Percentiles rank a stretch among this genome's conserved stretches.
Evolutionary conservation across 2,888 invertebrate genomes (phyloP).

Genomic region (Teinopalpus imperialis): DNA sequence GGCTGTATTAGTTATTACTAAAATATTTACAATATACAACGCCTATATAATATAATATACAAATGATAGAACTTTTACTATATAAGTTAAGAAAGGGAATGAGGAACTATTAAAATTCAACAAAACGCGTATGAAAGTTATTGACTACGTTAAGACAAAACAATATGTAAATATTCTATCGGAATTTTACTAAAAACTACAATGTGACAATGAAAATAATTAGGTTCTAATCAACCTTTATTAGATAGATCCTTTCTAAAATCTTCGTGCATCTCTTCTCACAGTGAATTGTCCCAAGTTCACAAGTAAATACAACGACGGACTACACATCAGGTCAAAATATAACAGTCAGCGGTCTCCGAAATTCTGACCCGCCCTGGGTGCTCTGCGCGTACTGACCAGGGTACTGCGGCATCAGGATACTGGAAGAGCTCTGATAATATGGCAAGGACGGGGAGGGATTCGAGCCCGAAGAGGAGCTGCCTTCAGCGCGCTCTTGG

Average conservation of each 20-base stretch:
- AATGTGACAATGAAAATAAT: too few species aligned
- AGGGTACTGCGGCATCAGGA: conserved; percentile 86
- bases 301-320: conserved; percentile 7
- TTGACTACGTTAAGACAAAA: too few species aligned
- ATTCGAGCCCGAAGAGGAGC: conserved; percentile 84
- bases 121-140: neutral
- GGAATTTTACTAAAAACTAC: neutral
- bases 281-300: neutral
- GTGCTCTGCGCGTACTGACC: conserved; percentile 80
- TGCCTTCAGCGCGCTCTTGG: conserved; percentile 78
- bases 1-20: neutral
- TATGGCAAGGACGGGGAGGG: conserved; percentile 83
- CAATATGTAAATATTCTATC: too few species aligned
- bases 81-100: neutral
- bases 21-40: conserved; percentile 14
- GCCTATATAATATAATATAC: neutral
- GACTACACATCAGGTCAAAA: conserved; percentile 86
- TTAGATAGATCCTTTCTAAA: too few species aligned
- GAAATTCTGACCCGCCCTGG: conserved; percentile 85
- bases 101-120: conserved; percentile 20
- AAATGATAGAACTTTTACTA: conserved; percentile 1
- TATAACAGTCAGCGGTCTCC: conserved; percentile 89
- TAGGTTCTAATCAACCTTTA: too few species aligned
- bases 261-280: neutral
- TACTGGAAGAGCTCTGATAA: conserved; percentile 81